Base-by-base conservation (phyloP, 2,888 invertebrate species). In the Lamellibrachia satsuma region DNA sequence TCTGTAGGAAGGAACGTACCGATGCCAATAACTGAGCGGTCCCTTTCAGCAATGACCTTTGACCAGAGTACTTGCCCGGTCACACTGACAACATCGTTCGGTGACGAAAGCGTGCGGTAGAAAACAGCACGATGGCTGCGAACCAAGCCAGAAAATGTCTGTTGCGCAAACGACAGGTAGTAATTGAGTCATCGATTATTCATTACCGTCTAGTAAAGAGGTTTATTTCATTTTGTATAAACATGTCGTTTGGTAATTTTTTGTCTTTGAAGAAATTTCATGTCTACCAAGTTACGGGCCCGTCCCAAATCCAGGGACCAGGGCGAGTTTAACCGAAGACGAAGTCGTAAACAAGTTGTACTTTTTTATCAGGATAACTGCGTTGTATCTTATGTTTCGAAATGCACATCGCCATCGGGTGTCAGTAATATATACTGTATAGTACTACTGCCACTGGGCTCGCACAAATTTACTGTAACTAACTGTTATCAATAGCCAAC, bases 61-160 rank as follows among this genome's bases (percentile, higher is more conserved):
- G 11, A 75, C 75, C 75, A n/a, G n/a, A 11, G 75, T 75, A 75
- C 75, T 75, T 75, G 75, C 75, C n/a, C 75, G 75, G 22, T 11
- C 22, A 6, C 75, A 6, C 15, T 22, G 75, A 75, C 75, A 75
- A 75, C 75, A 22, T 75, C n/a, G 22, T 6, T 75, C 75, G 15
- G 75, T 4, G 22, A 75, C 75, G n/a, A 75, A 75, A 6, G 15
- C 75, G 75, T 75, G 75, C 6, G 75, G 15, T n/a, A 75, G 22
- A 75, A 75, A 75, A 75, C n/a, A 75, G n/a, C 75, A 75, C 75
- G 75, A 75, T 75, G 75, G 75, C 75, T 75, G 75, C 75, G 22
- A 75, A 75, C n/a, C 75, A 75, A 75, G 75, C 75, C 22, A 75
- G 75, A n/a, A 75, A 22, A 22, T 75, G 75, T 22, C 22, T 75